Base-by-base conservation (phyloP, 1,140 invertebrate species). In the Yoshiicerus persimilis region DNA sequence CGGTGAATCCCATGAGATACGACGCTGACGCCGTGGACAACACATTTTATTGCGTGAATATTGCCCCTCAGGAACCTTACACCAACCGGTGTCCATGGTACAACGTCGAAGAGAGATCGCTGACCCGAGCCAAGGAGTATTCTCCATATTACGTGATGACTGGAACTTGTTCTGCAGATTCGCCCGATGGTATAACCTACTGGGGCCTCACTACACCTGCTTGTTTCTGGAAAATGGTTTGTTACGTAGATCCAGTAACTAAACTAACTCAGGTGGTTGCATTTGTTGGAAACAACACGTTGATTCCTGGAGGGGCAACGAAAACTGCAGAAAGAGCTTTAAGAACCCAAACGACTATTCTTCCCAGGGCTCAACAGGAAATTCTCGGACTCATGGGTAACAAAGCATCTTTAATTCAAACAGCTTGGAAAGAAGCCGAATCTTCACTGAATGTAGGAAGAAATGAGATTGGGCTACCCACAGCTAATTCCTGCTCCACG, bases 21-120 rank as follows among this genome's bases (percentile, higher is more conserved):
- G 30, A 30, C 20, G 47, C 11, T 3, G 75, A 83, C 5, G 88
- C 88, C 5, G 11, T 87, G n/a, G 23, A 62, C 23, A 89, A 84
- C 4, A 89, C 88, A 5, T 89, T 84, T n/a, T 89, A 64, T 25
- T 89, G 88, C 32, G 41, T 87, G 11, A 89, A 89, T 36, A 89
- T 89, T n/a, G 88, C 88, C 20, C 88, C 88, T 10, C 88, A 89
- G 30, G 88, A 89, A 11, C 38, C 88, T 9, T 89, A 10, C 20
- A 87, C 88, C 1, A 89, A 89, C 39, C 75, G 86, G 23, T 13
- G 70, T 30, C 86, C 88, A 23, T 89, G 88, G 88, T 36, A 16
- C 11, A 84, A 20, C 8, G 39, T 87, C 9, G 87, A 87, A 36
- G 66, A 70, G 11, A 27, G 66, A 9, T 8, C 25, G 3, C 27